Conservation (phyloP, 2,888 invertebrate genomes). For the Eupithecia inturbata region DNA sequence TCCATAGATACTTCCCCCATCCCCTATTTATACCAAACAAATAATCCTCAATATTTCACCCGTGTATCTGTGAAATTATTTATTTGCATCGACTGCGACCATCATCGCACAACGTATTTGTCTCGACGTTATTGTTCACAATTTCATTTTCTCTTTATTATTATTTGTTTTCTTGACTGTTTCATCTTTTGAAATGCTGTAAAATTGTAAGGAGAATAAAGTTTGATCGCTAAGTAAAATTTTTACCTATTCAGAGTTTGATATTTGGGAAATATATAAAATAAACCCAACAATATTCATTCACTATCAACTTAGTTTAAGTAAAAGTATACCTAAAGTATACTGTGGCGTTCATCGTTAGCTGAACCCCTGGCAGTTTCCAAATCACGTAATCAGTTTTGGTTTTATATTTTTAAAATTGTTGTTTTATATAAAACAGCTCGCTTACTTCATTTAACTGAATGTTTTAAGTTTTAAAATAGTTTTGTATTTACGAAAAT, state of each 20-base stretch:
- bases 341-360: too few relatives aligned
- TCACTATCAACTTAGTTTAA: too few relatives aligned
- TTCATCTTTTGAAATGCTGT: constrained; percentile 8
- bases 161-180: constrained; percentile 10
- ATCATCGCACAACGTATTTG: constrained; percentile 48
- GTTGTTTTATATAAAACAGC: too few relatives aligned
- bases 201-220: background rate
- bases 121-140: constrained; percentile 43
- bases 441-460: too few relatives aligned
- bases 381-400: too few relatives aligned
- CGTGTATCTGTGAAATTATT: constrained; percentile 69
- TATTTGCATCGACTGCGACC: constrained; percentile 54
- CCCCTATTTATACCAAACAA: constrained; percentile 67
- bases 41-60: constrained; percentile 71
- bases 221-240: background rate
- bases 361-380: too few relatives aligned
- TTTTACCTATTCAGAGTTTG: background rate
- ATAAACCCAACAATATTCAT: background rate
- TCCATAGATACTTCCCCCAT: constrained; percentile 44
- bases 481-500: too few relatives aligned
- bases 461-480: too few relatives aligned
- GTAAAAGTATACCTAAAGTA: too few relatives aligned
- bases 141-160: constrained; percentile 34
- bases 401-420: too few relatives aligned
- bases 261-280: background rate